phyloP scores from a whole-genome alignment of 2,888 invertebrate species.

The Teleogryllus oceanicus region DNA sequence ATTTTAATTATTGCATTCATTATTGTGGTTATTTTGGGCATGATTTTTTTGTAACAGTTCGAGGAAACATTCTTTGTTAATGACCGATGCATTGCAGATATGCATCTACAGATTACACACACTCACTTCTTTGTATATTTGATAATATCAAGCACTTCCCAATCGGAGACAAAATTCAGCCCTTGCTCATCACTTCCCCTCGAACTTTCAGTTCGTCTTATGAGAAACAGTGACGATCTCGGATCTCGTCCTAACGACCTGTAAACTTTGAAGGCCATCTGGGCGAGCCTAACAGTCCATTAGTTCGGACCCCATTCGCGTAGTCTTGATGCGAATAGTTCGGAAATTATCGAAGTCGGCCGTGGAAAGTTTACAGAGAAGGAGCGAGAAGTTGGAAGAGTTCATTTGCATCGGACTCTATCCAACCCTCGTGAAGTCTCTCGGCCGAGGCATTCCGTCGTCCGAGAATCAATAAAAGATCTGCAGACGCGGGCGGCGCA shows the following conservation, averaged over 20 bases:
- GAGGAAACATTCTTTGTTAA: too few species aligned
- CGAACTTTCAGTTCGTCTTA: background rate
- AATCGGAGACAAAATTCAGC: too few species aligned
- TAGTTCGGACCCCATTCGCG: conserved; percentile 3
- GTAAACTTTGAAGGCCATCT: background rate
- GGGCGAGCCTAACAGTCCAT: background rate
- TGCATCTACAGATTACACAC: too few species aligned
- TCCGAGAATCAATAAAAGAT: background rate
- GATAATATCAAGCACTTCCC: too few species aligned
- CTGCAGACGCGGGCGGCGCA: background rate
- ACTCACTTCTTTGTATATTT: too few species aligned
- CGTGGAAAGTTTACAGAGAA: background rate
- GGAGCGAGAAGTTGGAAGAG: background rate
- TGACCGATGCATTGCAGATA: too few species aligned
- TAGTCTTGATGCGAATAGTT: background rate
- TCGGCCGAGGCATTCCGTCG: too few species aligned
- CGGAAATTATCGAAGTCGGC: background rate
- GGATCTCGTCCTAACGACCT: background rate
- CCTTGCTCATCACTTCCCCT: background rate
- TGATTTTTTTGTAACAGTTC: too few species aligned
- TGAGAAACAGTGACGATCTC: background rate
- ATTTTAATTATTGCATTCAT: too few species aligned
- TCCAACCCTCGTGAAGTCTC: too few species aligned
- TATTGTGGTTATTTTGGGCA: too few species aligned
- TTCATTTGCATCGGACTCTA: background rate